These are phyloP conservation scores for Polydrusus cervinus DNA, from an alignment of 2,888 invertebrate genomes.

Conservation along the genomic window DNA sequence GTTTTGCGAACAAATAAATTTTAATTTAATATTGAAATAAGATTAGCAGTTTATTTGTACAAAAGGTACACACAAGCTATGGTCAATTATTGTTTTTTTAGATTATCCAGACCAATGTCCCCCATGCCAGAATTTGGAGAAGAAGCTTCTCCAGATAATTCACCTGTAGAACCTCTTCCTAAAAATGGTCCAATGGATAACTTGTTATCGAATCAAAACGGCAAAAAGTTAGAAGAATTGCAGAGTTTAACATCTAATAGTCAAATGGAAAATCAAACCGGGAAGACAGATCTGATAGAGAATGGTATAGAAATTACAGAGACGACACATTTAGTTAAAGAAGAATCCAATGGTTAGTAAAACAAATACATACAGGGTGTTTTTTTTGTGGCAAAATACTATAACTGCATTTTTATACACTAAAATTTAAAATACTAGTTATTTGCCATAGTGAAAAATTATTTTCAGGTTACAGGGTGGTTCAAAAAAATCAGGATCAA, in stretches of 20 bases:
- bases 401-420: too few relatives aligned
- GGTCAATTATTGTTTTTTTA: conserved; percentile 61
- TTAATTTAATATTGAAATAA: too few relatives aligned
- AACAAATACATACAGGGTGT: too few relatives aligned
- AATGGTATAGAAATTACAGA: conserved; percentile 69
- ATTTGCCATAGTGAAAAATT: too few relatives aligned
- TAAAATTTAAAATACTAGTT: too few relatives aligned
- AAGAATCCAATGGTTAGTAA: conserved; percentile 39
- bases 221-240: conserved; percentile 9
- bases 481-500: too few relatives aligned
- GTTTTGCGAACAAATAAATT: too few relatives aligned
- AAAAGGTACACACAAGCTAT: too few relatives aligned
- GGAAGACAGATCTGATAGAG: conserved; percentile 54
- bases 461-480: too few relatives aligned
- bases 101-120: conserved; percentile 82
- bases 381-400: too few relatives aligned
- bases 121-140: conserved; percentile 80
- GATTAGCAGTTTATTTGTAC: too few relatives aligned
- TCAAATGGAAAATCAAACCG: conserved; percentile 55
- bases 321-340: conserved; percentile 62
- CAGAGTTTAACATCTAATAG: neutral
- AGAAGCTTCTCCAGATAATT: conserved; percentile 66
- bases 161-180: conserved; percentile 41
- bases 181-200: conserved; percentile 37
- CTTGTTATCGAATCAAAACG: conserved; percentile 14